Evolutionary conservation across 2,797 vertebrate genomes (phyloP), one percentile per base, ranked within the genome.

Genomic region (Acanthurus lineatus): DNA sequence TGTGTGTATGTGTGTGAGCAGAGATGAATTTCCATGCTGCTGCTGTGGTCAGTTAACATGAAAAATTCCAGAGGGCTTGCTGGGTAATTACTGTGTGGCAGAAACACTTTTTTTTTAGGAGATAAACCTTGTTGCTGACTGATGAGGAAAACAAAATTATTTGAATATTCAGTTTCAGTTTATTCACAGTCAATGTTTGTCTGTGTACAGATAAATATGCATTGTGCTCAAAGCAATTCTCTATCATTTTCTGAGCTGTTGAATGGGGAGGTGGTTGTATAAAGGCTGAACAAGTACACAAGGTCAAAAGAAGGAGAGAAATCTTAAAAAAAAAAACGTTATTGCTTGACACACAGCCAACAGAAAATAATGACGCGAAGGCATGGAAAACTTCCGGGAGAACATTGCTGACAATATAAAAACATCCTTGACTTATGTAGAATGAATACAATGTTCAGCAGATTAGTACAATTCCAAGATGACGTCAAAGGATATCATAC

Each of bases 91-190:
- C 88, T 82, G 86, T 83, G 65, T 74, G 56, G 53, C 53, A 67
- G 81, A 87, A 91, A 80, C 86, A 73, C 79, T 62, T 87, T 32
- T 32, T 32, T 32, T 32, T 87, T 88, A 54, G 73, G 66, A 89
- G 88, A 88, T 86, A 89, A 90, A 86, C 69, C 74, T 53, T 77
- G 77, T 77, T 85, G 84, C 86, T 90, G 90, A 89, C 87, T 89
- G 81, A 91, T 88, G 77, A 52, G 60, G 77, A 69, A 82, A 86
- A 86, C 79, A 64, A 81, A 77, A 83, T 85, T 68, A 86, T 76
- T 76, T 85, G 72, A 73, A 77, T 69, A 81, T 85, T 82, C 20
- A 63, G 62, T 86, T 85, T 82, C 20, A 63, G 62, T 86, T 86
- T 77, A 89, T 89, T 88, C 60, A 72, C 65, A 83, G 69, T 49